Evolutionary conservation across 2,888 invertebrate genomes (phyloP), one percentile per base, ranked within the genome.

Genomic region (Agrochola macilenta): DNA sequence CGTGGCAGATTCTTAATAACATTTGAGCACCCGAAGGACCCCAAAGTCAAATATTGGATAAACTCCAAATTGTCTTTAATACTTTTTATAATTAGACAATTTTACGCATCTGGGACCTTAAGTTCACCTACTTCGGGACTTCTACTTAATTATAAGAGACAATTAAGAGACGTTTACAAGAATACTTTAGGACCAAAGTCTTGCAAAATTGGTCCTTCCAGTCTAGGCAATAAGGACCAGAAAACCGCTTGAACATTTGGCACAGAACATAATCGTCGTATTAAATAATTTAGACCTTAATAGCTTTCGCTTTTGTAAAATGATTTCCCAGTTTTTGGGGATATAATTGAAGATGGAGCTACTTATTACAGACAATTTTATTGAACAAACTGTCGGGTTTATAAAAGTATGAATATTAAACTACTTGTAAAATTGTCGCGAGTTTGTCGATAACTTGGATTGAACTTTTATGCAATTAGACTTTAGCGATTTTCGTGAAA

Each of bases 101-200:
- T 92, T 91, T 89, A 91, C 91, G 92, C 93, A 93, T 93, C 93
- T 92, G 92, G 88, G 87, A 84, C 88, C 89, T 80, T 81, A 81
- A 89, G 87, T 90, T 91, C 90, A 90, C 92, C 88, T 91, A 90
- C 91, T 91, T 93, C 87, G 83, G 76, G 90, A 91, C 90, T 92
- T 89, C 89, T 87, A 92, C 93, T 92, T 92, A 91, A 93, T 93
- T 93, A 92, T 91, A 90, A 91, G 90, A 93, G 92, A 92, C 93
- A 92, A 93, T 93, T 93, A 93, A 88, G 89, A 84, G 82, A 85
- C 77, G 78, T 85, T 80, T 74, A 83, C 90, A 83, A 89, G 74
- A 43, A 79, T 75, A 64, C 35, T 70, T 63, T 12, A 20, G 39
- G 11, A 17, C 14, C 12, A 3, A 52, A 57, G 12, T 35, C 69